phyloP scores from a whole-genome alignment of 2,113 vertebrate species.

The Gallinago undulata region DNA sequence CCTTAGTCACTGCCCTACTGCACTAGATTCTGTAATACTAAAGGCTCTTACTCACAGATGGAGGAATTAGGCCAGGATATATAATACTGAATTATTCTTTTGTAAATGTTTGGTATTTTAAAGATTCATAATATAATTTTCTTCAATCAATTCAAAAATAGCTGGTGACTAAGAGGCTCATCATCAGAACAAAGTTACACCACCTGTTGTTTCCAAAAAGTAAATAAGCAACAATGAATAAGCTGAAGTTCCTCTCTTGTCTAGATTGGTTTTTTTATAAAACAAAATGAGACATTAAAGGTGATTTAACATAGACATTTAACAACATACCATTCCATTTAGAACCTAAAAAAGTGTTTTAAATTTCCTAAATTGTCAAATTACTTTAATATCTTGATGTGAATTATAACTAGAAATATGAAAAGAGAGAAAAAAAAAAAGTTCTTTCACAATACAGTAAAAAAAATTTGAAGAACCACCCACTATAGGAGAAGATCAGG shows the following conservation, averaged over 20 bases:
- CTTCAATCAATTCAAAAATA: neutral
- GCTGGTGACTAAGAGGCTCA: neutral
- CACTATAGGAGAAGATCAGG: too few relatives aligned
- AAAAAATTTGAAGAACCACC: neutral
- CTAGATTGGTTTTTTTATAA: neutral
- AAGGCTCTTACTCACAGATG: neutral
- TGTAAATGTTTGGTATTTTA: neutral
- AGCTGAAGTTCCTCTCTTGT: neutral
- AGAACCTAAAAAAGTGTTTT: neutral
- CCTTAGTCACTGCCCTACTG: neutral
- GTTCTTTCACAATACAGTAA: neutral
- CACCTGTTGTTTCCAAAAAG: neutral
- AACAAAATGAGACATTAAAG: neutral
- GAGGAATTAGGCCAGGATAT: neutral
- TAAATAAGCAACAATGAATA: neutral
- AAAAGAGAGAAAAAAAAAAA: neutral
- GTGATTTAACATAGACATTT: neutral
- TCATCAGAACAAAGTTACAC: neutral
- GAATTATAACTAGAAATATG: neutral
- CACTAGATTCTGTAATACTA: neutral
- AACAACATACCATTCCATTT: neutral
- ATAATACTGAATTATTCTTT: neutral
- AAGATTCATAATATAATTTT: neutral
- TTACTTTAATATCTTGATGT: neutral
- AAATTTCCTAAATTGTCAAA: neutral